phyloP scores from a whole-genome alignment of 2,888 invertebrate genomes.

The Micoletzkya japonica region DNA sequence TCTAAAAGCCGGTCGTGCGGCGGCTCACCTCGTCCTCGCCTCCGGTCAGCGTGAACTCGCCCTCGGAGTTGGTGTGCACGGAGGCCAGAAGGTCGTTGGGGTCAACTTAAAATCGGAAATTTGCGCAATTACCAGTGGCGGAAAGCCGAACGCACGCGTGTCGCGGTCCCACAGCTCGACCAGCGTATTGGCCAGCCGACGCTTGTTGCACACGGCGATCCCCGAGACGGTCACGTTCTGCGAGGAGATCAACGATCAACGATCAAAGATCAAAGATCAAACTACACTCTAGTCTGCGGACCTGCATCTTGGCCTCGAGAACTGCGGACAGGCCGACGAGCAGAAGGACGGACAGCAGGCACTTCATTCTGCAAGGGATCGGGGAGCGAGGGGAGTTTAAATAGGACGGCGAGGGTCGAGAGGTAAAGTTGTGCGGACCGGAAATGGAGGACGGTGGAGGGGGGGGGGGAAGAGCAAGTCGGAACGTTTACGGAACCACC shows the following conservation, averaged over 20 bases:
- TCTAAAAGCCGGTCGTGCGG: not conserved
- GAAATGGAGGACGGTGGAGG: no score
- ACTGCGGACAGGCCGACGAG: constrained; percentile 29
- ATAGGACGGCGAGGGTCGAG: no score
- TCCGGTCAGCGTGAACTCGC: constrained; percentile 47
- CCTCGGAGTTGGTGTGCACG: constrained; percentile 48
- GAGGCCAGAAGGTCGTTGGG: constrained; percentile 44
- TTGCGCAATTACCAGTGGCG: not conserved
- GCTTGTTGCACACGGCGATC: constrained; percentile 47
- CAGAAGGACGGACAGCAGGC: constrained; percentile 25
- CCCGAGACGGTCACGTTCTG: constrained; percentile 50
- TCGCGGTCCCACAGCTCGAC: constrained; percentile 48
- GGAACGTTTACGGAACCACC: no score
- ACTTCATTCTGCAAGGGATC: constrained; percentile 27
- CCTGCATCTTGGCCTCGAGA: constrained; percentile 29
- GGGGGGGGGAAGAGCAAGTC: no score
- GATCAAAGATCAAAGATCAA: not conserved
- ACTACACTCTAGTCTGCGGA: not conserved
- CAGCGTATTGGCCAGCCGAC: constrained; percentile 41
- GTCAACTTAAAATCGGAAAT: constrained; percentile 38
- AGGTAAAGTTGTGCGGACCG: no score
- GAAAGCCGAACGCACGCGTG: constrained; percentile 38
- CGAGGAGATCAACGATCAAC: no score
- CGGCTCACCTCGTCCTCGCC: constrained; percentile 43
- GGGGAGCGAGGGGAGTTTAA: no score